Conservation (phyloP, 2,888 invertebrate genomes). For the Himalopsyche japonica region DNA sequence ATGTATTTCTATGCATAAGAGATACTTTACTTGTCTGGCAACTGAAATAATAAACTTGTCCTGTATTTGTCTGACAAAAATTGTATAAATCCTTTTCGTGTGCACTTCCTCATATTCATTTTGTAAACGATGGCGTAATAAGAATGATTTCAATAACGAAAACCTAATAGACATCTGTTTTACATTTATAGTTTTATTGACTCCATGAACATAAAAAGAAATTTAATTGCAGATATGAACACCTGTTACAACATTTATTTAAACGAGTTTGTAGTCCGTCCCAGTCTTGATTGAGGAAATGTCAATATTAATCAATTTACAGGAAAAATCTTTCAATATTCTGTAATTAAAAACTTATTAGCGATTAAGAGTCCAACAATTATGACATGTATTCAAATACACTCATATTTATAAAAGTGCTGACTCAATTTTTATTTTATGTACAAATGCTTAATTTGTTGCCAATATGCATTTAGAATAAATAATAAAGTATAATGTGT, state of each 20-base stretch:
- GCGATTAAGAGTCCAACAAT: no score
- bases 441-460: no score
- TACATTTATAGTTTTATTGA: not conserved
- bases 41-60: not conserved
- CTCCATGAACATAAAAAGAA: not conserved
- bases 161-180: not conserved
- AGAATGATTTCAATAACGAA: not conserved
- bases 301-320: not conserved
- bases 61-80: not conserved
- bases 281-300: not conserved
- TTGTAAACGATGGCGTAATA: not conserved
- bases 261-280: not conserved
- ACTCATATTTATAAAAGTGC: no score
- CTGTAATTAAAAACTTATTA: no score
- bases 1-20: no score
- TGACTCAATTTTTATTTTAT: no score
- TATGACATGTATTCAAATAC: no score
- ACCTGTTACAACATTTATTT: not conserved
- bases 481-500: no score
- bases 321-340: no score
- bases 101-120: not conserved
- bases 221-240: not conserved
- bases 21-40: not conserved
- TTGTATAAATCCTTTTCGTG: not conserved
- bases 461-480: no score